phyloP scores from a whole-genome alignment of 2,113 vertebrate species.

The Ictidomys tridecemlineatus region DNA sequence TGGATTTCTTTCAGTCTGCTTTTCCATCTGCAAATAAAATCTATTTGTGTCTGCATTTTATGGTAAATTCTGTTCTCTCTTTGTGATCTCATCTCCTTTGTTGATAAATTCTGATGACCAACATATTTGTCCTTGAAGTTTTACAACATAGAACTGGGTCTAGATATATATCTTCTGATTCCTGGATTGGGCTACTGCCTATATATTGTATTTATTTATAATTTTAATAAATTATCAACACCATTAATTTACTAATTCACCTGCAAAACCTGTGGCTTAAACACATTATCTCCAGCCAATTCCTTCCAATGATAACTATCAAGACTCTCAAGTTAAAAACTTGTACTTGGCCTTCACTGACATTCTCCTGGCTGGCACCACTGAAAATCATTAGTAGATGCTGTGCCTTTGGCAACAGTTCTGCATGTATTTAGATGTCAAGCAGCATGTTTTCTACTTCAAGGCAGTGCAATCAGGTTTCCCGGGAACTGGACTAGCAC shows the following conservation, averaged over 20 bases:
- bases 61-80: neutral
- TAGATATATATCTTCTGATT: neutral
- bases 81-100: neutral
- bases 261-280: neutral
- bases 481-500: neutral
- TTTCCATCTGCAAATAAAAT: neutral
- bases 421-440: constrained; percentile 53
- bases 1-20: neutral
- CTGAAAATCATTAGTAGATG: constrained; percentile 56
- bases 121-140: neutral
- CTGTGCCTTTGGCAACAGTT: constrained; percentile 30
- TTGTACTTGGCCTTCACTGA: constrained; percentile 14
- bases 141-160: neutral
- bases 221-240: neutral
- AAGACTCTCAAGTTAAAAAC: neutral
- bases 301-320: neutral
- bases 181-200: neutral
- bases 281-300: neutral
- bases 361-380: neutral
- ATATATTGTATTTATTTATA: neutral
- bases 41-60: neutral
- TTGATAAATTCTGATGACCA: neutral
- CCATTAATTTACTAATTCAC: neutral
- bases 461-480: constrained; percentile 15
- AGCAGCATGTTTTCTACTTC: constrained; percentile 54